A percentile compares a stretch with the other conserved stretches of the same genome.
Evolutionary conservation across 2,797 vertebrate species (phyloP).

Genomic region (Danio kyathit): DNA sequence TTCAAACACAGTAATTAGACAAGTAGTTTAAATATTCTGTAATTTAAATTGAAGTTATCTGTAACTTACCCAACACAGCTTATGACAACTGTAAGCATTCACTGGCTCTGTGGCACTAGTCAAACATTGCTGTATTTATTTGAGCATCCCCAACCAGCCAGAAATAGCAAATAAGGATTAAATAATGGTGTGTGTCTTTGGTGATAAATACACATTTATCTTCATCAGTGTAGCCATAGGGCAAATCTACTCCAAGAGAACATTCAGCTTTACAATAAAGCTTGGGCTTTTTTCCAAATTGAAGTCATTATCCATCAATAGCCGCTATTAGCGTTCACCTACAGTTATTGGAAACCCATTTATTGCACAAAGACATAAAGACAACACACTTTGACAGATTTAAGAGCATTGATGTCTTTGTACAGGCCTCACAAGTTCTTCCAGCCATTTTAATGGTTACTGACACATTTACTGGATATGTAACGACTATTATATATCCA

Average conservation of each 20-base stretch:
- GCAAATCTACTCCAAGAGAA: slow-evolving; percentile 8
- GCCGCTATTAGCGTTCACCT: slow-evolving; percentile 44
- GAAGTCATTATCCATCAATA: slow-evolving; percentile 27
- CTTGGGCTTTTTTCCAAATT: slow-evolving; percentile 34
- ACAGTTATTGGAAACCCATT: slow-evolving; percentile 31
- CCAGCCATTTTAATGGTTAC: not conserved
- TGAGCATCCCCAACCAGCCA: not conserved
- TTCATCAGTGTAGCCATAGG: slow-evolving; percentile 6
- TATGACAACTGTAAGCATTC: not conserved
- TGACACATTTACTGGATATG: not conserved
- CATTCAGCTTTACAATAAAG: not conserved
- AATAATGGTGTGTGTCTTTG: not conserved
- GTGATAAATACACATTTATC: slow-evolving; percentile 33
- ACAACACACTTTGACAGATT: slow-evolving; percentile 1
- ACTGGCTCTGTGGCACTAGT: not conserved
- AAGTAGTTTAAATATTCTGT: no score
- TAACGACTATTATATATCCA: not conserved
- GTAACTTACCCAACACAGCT: no score
- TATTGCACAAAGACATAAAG: slow-evolving; percentile 1
- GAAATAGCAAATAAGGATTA: not conserved
- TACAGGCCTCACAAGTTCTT: not conserved
- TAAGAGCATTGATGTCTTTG: not conserved
- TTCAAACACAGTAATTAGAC: no score
- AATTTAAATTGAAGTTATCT: no score
- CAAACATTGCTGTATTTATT: slow-evolving; percentile 11